Percentiles rank a stretch among this genome's conserved stretches.
Conservation (phyloP, 2,113 vertebrate genomes). For the Ailuropoda melanoleuca region DNA sequence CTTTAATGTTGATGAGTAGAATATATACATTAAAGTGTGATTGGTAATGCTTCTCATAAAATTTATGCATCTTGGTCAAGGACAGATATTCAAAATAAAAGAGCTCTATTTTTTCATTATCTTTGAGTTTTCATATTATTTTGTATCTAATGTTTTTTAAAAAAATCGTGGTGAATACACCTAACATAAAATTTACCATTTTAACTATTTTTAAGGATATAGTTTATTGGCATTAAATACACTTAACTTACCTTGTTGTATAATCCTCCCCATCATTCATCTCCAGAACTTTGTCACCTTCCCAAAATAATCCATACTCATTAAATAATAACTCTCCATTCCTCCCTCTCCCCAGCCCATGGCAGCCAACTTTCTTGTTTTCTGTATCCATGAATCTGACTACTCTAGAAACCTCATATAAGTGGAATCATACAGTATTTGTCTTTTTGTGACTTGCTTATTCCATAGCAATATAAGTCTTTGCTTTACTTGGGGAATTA, state of each 20-base stretch:
- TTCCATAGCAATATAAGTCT: neutral
- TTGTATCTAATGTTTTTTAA: neutral
- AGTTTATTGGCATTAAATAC: neutral
- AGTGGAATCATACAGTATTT: neutral
- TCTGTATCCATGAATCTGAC: neutral
- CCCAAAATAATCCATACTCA: neutral
- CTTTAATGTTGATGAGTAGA: neutral
- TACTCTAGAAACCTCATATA: neutral
- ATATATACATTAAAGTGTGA: neutral
- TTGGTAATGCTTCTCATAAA: neutral
- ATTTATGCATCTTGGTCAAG: neutral
- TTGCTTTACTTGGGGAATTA: slow-evolving; percentile 24
- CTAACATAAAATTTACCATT: neutral
- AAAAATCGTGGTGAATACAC: neutral
- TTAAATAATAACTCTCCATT: neutral
- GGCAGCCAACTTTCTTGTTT: neutral
- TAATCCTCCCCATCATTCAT: neutral
- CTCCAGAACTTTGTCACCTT: neutral
- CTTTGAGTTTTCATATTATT: neutral
- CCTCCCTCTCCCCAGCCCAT: accelerated
- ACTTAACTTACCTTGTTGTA: neutral
- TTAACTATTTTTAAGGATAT: neutral
- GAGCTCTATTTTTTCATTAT: neutral
- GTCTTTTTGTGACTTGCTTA: neutral
- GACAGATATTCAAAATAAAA: neutral